Conservation (phyloP, 2,888 invertebrate species). For the Odontomyia ornata region DNA sequence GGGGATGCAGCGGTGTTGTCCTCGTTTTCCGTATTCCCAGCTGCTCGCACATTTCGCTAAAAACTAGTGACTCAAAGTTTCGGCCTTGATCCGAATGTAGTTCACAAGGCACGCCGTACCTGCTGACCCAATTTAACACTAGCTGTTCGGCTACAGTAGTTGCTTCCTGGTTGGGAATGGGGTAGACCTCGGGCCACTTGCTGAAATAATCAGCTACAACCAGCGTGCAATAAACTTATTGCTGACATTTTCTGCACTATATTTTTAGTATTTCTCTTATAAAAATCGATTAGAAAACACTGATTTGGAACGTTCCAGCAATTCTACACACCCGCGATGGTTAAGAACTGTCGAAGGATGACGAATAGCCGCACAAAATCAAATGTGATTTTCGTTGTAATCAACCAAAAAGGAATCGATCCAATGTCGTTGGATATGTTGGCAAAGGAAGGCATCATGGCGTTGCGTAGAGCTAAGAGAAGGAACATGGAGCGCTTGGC, state of each 20-base stretch:
- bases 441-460: slow-evolving; percentile 96
- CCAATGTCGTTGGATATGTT: slow-evolving; percentile 95
- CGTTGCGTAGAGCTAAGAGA: slow-evolving; percentile 93
- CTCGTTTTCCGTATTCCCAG: too few species aligned
- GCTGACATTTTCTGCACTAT: slow-evolving; percentile 75
- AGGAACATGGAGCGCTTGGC: slow-evolving; percentile 98
- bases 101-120: too few species aligned
- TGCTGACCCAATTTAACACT: too few species aligned
- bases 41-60: too few species aligned
- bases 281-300: slow-evolving; percentile 6
- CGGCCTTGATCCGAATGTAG: too few species aligned
- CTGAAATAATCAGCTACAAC: too few species aligned
- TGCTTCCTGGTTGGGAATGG: too few species aligned
- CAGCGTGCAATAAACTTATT: slow-evolving; percentile 90
- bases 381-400: background rate
- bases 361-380: slow-evolving; percentile 6
- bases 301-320: slow-evolving; percentile 38
- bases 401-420: slow-evolving; percentile 98
- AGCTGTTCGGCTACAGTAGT: too few species aligned
- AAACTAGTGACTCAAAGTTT: too few species aligned
- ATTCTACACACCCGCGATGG: slow-evolving; percentile 1
- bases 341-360: background rate
- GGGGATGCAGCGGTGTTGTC: too few species aligned
- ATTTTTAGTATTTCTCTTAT: background rate
- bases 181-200: too few species aligned